These are phyloP conservation scores for Diachasmimorpha longicaudata DNA, from an alignment of 1,140 invertebrate species.

Conservation along the genomic window DNA sequence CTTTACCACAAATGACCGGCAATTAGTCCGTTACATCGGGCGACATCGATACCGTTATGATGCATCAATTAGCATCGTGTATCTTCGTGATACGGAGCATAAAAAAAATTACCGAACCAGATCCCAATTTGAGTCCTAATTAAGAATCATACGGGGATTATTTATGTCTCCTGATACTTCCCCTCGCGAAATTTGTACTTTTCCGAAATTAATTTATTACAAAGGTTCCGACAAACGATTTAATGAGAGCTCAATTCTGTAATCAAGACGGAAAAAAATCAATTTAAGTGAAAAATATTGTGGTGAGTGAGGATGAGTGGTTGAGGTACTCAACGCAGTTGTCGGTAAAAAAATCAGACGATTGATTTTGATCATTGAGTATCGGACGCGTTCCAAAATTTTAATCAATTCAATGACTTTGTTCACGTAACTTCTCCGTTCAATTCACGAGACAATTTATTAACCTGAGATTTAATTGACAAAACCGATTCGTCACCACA, in stretches of 20 bases:
- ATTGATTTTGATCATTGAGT: too few species aligned
- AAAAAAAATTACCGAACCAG: background rate
- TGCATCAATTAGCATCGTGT: background rate
- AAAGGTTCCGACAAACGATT: background rate
- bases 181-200: background rate
- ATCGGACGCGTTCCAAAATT: too few species aligned
- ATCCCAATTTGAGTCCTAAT: background rate
- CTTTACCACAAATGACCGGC: background rate
- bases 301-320: background rate
- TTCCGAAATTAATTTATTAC: background rate
- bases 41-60: background rate
- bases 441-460: too few species aligned
- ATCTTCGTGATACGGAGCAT: background rate
- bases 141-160: background rate
- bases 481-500: too few species aligned
- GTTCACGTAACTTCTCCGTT: too few species aligned
- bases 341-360: too few species aligned
- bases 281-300: background rate
- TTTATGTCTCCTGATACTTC: background rate
- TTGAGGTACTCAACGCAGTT: too few species aligned
- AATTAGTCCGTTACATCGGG: background rate
- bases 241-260: background rate
- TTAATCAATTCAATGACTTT: too few species aligned
- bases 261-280: background rate
- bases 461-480: too few species aligned